phyloP scores from a whole-genome alignment of 2,797 vertebrate species.

The Choloepus didactylus region DNA sequence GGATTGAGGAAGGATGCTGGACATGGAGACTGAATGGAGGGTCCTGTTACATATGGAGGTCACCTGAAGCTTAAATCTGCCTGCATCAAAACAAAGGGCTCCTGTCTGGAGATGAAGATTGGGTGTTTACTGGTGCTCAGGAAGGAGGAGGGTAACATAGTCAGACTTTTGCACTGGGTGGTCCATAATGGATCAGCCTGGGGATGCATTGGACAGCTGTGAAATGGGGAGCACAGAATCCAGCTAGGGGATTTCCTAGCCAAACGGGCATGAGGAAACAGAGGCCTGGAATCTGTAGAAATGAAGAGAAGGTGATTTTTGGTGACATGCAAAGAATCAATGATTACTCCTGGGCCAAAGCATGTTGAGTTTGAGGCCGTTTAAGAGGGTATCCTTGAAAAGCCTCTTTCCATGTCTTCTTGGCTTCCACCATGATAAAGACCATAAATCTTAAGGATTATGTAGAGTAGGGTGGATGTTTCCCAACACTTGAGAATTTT shows the following conservation, averaged over 20 bases:
- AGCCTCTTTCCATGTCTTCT: background rate
- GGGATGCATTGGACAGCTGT: too few relatives aligned
- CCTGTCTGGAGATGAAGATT: too few relatives aligned
- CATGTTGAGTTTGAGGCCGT: background rate
- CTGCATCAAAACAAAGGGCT: too few relatives aligned
- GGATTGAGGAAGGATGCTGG: too few relatives aligned
- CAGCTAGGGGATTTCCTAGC: background rate
- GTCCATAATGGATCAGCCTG: too few relatives aligned
- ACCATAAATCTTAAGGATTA: background rate
- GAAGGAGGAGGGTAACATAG: too few relatives aligned
- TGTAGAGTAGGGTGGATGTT: background rate
- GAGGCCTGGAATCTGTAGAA: background rate
- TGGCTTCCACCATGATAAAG: background rate
- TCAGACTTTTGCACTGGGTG: too few relatives aligned
- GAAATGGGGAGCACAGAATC: background rate
- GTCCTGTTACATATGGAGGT: too few relatives aligned
- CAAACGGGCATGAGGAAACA: too few relatives aligned
- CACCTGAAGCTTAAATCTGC: too few relatives aligned
- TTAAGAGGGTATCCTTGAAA: background rate
- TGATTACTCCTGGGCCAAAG: background rate
- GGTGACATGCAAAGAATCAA: background rate
- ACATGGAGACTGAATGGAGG: too few relatives aligned
- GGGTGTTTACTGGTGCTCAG: too few relatives aligned
- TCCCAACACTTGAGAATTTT: background rate
- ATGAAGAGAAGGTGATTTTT: background rate